Base-by-base conservation (phyloP, 2,888 invertebrate species). In the Brenthis ino region DNA sequence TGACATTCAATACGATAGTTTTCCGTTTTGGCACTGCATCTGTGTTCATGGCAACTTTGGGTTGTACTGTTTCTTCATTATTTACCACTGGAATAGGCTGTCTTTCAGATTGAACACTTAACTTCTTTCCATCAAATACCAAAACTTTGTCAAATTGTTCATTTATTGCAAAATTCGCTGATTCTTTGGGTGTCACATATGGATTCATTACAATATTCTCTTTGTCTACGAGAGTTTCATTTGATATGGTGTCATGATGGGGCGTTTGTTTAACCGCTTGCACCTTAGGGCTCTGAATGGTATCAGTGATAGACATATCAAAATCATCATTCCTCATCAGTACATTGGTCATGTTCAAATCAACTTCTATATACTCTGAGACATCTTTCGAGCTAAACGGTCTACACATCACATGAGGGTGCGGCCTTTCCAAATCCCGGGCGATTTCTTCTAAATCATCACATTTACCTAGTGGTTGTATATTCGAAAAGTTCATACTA, bases 271-370 rank as follows among this genome's bases (percentile, higher is more conserved):
- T 85, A 11, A 71, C 74, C n/a, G 84, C 82, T 71, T 87, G 83
- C 0, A 89, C 86, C 75, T 87, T 85, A 0, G 87, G 86, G 70
- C 82, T 84, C 1, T 76, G 80, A 16, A 92, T 79, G 0, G 85
- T 87, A 43, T 90, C 88, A 1, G 91, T 91, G 50, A 91, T 87
- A 0, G 91, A 91, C 90, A 92, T 91, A 72, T 92, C 87, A 14
- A 82, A 85, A 6, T 82, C 85, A 28, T 86, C 84, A 56, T 77
- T 81, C 2, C 70, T 77, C 1, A 81, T 28, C 0, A 73, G 77
- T 8, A 80, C 77, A 51, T 84, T 82, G 0, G 91, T 92, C 70
- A 78, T 80, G 53, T 91, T 86, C 1, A 91, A 73, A 80, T 91
- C 91, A 0, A 92, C 75, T 75, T 90, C 91, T 33, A 91, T 86